Base-by-base conservation (phyloP, 2,888 invertebrate genomes). In the Pinctada fucata region DNA sequence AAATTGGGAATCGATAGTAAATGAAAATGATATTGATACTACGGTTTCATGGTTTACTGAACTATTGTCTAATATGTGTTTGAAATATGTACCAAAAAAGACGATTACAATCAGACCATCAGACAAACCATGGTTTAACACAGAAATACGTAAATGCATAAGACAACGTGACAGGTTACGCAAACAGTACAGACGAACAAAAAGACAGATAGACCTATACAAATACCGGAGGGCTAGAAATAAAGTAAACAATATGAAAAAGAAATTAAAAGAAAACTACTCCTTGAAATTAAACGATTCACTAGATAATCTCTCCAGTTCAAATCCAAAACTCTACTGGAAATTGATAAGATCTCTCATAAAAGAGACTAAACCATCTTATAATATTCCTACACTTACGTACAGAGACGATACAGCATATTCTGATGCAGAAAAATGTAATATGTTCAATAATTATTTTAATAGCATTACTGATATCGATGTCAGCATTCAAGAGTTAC, bases 201-300 rank as follows among this genome's bases (percentile, higher is more conserved):
- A 58, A 0, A 6, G 58, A 13, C 1, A 0, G 0, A 13, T 0
- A 58, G 58, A 58, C 10, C 58, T 52, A 10, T 10, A 8, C 5
- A 71, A 52, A 67, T 77, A 52, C 49, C 76, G 67, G 52, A 48
- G 49, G 2, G 51, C 47, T 8, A 13, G 79, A 58, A 79, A 76
- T 51, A 74, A 78, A 64, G 75, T 79, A 47, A 81, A 76, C 63
- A 74, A 79, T 48, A 67, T 63, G 45, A 81, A 47, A 73, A 67
- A 75, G 31, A 16, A 52, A 3, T 67, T 73, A 10, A 75, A 73
- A 47, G 58, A 47, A 48, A 63, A 50, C 3, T 78, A 66, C 66
- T 68, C 67, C 58, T n/a, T 47, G 16, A 75, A 71, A 58, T 13
- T 78, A n/a, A 73, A 78, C 48, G 47, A 67, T 10, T 45, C 52